Percentiles rank a stretch among this genome's conserved stretches.
Conservation (phyloP, 2,797 vertebrate genomes). For the Fistularia commersonii region DNA sequence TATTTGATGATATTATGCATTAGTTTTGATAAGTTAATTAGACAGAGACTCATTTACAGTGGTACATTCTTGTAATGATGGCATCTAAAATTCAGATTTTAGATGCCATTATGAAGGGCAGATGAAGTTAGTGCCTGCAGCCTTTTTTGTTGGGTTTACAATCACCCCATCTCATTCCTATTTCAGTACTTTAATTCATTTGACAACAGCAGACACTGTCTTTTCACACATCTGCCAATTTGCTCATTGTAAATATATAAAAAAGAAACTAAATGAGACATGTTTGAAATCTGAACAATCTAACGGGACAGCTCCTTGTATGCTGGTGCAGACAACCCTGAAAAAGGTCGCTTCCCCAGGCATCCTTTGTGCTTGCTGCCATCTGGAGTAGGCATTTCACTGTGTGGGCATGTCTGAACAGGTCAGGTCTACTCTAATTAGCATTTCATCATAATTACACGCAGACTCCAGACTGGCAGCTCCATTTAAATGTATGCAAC, state of each 20-base stretch:
- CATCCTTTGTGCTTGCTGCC: slow-evolving; percentile 60
- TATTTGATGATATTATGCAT: neutral
- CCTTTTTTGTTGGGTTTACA: neutral
- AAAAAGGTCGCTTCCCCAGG: slow-evolving; percentile 46
- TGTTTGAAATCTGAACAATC: slow-evolving; percentile 35
- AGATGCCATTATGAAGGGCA: slow-evolving; percentile 2
- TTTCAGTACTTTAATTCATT: slow-evolving; percentile 4
- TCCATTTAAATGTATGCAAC: slow-evolving; percentile 57
- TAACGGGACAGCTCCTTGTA: slow-evolving; percentile 25
- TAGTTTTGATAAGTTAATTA: neutral
- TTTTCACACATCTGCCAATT: slow-evolving; percentile 10
- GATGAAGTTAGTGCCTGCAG: neutral
- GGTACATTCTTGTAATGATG: no score
- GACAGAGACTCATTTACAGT: neutral
- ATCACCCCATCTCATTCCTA: neutral
- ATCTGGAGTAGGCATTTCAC: slow-evolving; percentile 66
- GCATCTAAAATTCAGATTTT: neutral
- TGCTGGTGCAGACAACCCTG: slow-evolving; percentile 25
- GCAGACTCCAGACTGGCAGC: slow-evolving; percentile 51
- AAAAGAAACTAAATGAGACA: slow-evolving; percentile 29
- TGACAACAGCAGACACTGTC: neutral
- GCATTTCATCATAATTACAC: slow-evolving; percentile 72
- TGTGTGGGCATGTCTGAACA: slow-evolving; percentile 55
- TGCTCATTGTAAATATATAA: slow-evolving; percentile 25
- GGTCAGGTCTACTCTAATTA: slow-evolving; percentile 66